Conservation (phyloP, 2,797 vertebrate genomes). For the Gymnothorax javanicus region DNA sequence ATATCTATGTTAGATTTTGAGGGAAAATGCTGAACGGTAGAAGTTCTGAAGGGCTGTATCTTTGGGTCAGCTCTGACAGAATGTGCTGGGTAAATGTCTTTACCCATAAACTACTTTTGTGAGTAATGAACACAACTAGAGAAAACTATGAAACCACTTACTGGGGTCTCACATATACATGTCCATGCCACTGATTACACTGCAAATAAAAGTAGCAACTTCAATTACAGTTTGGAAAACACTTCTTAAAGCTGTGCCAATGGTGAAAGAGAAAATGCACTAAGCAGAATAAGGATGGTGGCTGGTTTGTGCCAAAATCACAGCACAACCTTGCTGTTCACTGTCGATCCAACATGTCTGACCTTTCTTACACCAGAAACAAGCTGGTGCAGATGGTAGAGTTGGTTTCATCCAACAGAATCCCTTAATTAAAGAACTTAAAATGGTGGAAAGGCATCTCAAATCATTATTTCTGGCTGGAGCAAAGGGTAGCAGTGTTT, state of each 20-base stretch:
- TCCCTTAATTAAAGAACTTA: conserved; percentile 8
- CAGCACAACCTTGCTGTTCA: background rate
- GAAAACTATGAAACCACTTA: background rate
- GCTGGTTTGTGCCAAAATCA: background rate
- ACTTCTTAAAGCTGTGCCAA: background rate
- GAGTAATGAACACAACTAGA: background rate
- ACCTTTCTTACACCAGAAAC: background rate
- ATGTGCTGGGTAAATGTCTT: background rate
- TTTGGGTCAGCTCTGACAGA: background rate
- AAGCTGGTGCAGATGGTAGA: conserved; percentile 2
- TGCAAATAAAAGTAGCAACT: background rate
- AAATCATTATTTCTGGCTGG: conserved; percentile 4
- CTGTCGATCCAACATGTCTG: background rate
- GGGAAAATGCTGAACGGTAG: too few species aligned
- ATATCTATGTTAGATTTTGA: too few species aligned
- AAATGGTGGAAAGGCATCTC: background rate
- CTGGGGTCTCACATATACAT: background rate
- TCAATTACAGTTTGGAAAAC: background rate
- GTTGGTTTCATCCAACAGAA: conserved; percentile 1
- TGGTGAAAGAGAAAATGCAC: background rate
- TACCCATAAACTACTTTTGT: background rate
- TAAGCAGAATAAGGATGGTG: background rate
- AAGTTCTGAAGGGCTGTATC: background rate
- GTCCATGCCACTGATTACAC: background rate
- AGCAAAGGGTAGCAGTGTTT: background rate